Base-by-base conservation (phyloP, 2,113 vertebrate genomes). In the Coregonus clupeaformis region DNA sequence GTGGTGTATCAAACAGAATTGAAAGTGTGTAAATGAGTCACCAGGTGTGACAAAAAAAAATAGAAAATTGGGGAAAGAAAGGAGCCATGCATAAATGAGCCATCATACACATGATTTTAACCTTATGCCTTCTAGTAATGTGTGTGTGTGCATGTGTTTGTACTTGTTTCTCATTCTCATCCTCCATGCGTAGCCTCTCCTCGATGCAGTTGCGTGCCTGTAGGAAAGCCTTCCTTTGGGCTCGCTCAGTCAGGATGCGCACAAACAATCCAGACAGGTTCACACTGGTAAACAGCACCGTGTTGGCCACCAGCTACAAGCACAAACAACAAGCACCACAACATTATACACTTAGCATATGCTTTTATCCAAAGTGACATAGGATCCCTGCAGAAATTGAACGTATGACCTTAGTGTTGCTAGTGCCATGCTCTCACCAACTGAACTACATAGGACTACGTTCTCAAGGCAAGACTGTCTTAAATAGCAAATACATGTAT, bases 141-240 rank as follows among this genome's bases (percentile, higher is more conserved):
- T 29, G 13, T 52, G 16, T 14, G 47, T 49, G 47, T 2, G 1
- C 11, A 9, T 12, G 9, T 42, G 36, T 87, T 88, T 92, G 85
- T 78, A 94, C 94, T 94, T 94, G 93, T 91, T 96, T 97, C 91
- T 97, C 95, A 6, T 97, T 97, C 92, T 97, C 95, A 13, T 97
- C 95, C 80, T 97, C 95, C 92, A 97, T 92, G 75, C 92, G 88
- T 84, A 97, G 94, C 64, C 94, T 91, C 85, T 97, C 95, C 87
- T 96, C 95, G 36, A 96, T 95, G 94, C 92, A 97, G 89, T 92
- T 93, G 60, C 95, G 92, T 72, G 95, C 95, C 89, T 95, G 95
- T 79, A 97, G 92, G 75, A 97, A 97, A 0, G 95, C 93, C 80
- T 94, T 95, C 82, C 95, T 93, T 87, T 97, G 95, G 13, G 92